These are phyloP conservation scores for Protosalanx chinensis DNA, from an alignment of 2,797 vertebrate genomes.

Conservation along the genomic window DNA sequence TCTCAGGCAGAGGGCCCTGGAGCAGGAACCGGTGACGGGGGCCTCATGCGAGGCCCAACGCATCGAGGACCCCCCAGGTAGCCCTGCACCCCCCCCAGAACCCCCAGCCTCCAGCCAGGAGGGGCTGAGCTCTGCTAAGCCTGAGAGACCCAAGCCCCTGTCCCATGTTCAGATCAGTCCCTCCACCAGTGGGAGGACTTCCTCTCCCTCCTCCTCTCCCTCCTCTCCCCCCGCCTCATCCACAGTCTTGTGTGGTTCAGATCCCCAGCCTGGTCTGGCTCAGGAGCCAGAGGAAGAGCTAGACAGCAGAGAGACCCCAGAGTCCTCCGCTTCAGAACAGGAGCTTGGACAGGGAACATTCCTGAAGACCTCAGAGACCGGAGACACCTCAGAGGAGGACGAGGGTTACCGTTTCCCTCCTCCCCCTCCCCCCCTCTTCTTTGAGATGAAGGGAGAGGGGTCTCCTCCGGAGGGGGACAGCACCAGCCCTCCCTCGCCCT, in stretches of 20 bases:
- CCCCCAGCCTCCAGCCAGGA: not conserved
- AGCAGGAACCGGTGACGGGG: slow-evolving; percentile 18
- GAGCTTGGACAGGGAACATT: slow-evolving; percentile 25
- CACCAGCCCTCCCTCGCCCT: not conserved
- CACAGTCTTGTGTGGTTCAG: not conserved
- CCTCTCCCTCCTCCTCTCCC: not conserved
- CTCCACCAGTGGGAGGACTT: no score
- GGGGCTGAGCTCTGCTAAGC: slow-evolving; percentile 1
- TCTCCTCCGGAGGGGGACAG: slow-evolving; percentile 13
- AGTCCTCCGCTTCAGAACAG: not conserved
- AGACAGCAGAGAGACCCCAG: no score
- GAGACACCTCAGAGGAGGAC: not conserved
- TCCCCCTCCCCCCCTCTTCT: slow-evolving; percentile 59
- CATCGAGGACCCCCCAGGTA: not conserved
- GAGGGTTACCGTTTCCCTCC: slow-evolving; percentile 50
- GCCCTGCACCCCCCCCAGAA: not conserved
- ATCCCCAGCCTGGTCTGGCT: not conserved
- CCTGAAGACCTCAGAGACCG: not conserved
- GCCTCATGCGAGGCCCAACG: not conserved
- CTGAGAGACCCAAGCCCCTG: not conserved
- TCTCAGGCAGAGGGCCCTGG: slow-evolving; percentile 9
- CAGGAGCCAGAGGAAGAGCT: not conserved
- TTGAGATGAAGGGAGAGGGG: slow-evolving; percentile 29
- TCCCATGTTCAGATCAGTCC: slow-evolving; percentile 2
- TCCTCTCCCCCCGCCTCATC: not conserved